Percentiles rank a stretch among this genome's conserved stretches.
These are phyloP conservation scores for Calephelis virginiensis DNA, from an alignment of 1,140 invertebrate genomes.

Conservation along the genomic window DNA sequence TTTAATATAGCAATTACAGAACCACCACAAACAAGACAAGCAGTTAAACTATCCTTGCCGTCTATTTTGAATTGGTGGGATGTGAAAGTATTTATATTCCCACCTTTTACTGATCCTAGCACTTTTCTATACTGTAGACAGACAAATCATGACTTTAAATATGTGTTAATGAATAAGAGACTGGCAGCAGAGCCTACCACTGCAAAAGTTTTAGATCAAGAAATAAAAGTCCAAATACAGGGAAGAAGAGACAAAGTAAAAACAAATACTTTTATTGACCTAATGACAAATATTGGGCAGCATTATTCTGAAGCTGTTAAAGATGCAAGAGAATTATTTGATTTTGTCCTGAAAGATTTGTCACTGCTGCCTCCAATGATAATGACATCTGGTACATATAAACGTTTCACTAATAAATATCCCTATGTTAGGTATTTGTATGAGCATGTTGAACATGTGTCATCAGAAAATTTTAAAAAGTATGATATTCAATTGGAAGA, in stretches of 20 bases:
- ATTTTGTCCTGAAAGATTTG: slow-evolving; percentile 39
- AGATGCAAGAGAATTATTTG: slow-evolving; percentile 25
- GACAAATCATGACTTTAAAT: slow-evolving; percentile 36
- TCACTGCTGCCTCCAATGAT: slow-evolving; percentile 12
- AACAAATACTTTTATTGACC: slow-evolving; percentile 10
- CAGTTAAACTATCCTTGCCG: slow-evolving; percentile 28
- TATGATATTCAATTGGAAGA: slow-evolving; percentile 57
- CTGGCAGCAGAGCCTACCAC: slow-evolving; percentile 5
- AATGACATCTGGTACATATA: slow-evolving; percentile 27
- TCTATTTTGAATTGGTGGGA: slow-evolving; percentile 47
- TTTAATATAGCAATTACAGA: slow-evolving; percentile 37
- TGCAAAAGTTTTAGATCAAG: slow-evolving; percentile 23
- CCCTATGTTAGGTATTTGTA: slow-evolving; percentile 51
- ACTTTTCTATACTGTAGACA: slow-evolving; percentile 29
- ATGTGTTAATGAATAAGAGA: slow-evolving; percentile 45
- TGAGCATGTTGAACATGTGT: slow-evolving; percentile 24
- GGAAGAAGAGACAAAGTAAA: slow-evolving; percentile 8
- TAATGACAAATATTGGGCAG: slow-evolving; percentile 7
- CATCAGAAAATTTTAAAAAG: slow-evolving; percentile 2
- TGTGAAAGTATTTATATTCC: slow-evolving; percentile 30
- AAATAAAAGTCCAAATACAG: slow-evolving; percentile 28
- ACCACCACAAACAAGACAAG: slow-evolving; percentile 27
- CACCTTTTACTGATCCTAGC: background rate
- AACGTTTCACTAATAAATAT: slow-evolving; percentile 39
- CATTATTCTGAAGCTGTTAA: background rate